Base-by-base conservation (phyloP, 2,888 invertebrate species). In the Calameuta pallipes region DNA sequence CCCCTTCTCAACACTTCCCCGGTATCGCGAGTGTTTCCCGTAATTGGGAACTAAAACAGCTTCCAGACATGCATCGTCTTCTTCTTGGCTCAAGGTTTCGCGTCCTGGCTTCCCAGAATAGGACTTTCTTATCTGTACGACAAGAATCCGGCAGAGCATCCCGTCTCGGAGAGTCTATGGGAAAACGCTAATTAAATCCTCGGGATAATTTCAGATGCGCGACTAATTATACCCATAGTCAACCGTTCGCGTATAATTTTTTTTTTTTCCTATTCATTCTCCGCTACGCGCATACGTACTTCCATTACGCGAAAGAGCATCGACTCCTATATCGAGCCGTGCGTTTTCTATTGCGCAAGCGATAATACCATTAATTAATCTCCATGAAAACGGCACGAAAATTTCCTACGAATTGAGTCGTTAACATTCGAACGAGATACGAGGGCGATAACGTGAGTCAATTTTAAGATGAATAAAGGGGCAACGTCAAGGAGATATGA, bases 11-110 rank as follows among this genome's bases (percentile, higher is more conserved):
- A 85, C 83, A 80, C 82, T 80, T 82, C 81, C 81, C 81, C 83
- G 87, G 87, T 88, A 88, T 73, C 73, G 84, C 77, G 83, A 83
- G 85, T 85, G 85, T 88, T 87, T 87, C 86, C 83, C 85, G 86
- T 89, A 89, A 89, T 89, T 89, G 86, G 85, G 81, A 84, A 83
- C 86, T 87, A 85, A 87, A 89, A 89, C 85, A 85, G 85, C 87
- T 84, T 81, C 79, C 82, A 82, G 83, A 84, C 86, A 86, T 85
- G 85, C 85, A 85, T 34, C 74, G 74, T 74, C 74, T 74, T 36
- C 71, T 34, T 33, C 71, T 34, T 71, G 56, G 56, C 56, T 56
- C 56, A 9, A 2, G 56, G 6, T 56, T 56, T 1, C 23, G 41
- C 23, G 41, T 56, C 41, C 41, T 23, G 6, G 41, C 41, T 23